phyloP scores from a whole-genome alignment of 53 echinoderm and acorn worm species.

The Echinometra lucunter region DNA sequence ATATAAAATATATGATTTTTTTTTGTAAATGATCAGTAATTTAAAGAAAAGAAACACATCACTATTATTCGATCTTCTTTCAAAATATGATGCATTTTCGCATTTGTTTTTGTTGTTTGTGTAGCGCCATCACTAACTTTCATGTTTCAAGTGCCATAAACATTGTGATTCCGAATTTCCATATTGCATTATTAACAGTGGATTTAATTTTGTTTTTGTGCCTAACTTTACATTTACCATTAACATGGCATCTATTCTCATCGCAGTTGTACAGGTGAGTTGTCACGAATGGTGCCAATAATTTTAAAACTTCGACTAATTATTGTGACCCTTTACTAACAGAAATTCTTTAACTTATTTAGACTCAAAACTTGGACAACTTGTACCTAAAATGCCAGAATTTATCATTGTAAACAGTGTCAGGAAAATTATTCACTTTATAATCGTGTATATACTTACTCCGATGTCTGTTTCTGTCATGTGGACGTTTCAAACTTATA shows the following conservation, averaged over 20 bases:
- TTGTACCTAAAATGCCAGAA: neutral
- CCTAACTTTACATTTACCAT: conserved; percentile 1
- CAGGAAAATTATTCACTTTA: no score
- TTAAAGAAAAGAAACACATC: no score
- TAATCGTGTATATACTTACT: no score
- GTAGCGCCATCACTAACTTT: no score
- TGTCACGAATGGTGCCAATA: neutral
- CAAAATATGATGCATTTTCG: no score
- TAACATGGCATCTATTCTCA: neutral
- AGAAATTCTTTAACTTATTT: neutral
- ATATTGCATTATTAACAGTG: conserved; percentile 1
- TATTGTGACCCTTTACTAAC: neutral
- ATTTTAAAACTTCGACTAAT: neutral
- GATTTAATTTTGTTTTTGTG: conserved; percentile 32
- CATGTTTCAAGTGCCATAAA: neutral
- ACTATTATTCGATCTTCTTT: no score
- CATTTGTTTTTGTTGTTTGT: no score
- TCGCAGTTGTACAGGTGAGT: conserved; percentile 30
- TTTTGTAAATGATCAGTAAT: no score
- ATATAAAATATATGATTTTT: no score
- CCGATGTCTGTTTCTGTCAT: no score
- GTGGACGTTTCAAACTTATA: no score
- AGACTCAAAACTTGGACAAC: neutral
- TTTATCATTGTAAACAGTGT: no score
- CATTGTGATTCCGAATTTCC: neutral